Percentiles rank a stretch among this genome's conserved stretches.
phyloP scores from a whole-genome alignment of 2,797 vertebrate genomes.

The Loriculus beryllinus region DNA sequence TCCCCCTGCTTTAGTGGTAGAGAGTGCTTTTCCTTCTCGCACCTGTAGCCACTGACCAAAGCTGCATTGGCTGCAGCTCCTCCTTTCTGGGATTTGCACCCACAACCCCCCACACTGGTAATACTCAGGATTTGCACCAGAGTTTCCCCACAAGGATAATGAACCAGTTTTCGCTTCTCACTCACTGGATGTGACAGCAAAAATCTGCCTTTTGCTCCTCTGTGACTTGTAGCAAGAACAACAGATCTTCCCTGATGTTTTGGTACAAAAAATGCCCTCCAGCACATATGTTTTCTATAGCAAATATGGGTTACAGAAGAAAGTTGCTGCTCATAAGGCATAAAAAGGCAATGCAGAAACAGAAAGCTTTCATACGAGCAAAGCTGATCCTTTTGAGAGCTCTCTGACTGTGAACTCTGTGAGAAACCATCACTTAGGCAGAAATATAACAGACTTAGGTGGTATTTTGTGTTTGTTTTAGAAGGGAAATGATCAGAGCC shows the following conservation, averaged over 20 bases:
- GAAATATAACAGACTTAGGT: background rate
- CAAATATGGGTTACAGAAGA: background rate
- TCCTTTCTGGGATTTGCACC: background rate
- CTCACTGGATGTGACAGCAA: background rate
- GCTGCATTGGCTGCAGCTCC: background rate
- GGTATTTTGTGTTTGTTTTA: background rate
- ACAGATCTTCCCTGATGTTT: background rate
- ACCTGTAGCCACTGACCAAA: background rate
- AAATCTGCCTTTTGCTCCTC: background rate
- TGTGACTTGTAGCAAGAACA: background rate
- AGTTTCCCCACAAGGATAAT: background rate
- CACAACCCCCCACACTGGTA: background rate
- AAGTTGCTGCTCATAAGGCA: background rate
- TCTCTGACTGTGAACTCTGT: background rate
- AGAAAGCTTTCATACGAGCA: background rate
- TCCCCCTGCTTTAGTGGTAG: background rate
- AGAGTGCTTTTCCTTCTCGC: background rate
- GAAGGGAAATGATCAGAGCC: background rate
- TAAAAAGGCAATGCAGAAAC: background rate
- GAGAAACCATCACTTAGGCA: background rate
- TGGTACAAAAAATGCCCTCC: background rate
- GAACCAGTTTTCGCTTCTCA: background rate
- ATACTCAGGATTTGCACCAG: background rate
- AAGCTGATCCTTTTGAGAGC: background rate
- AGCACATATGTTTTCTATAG: background rate